These are phyloP conservation scores for Sus cebifrons DNA, from an alignment of 2,797 vertebrate species.

Conservation along the genomic window DNA sequence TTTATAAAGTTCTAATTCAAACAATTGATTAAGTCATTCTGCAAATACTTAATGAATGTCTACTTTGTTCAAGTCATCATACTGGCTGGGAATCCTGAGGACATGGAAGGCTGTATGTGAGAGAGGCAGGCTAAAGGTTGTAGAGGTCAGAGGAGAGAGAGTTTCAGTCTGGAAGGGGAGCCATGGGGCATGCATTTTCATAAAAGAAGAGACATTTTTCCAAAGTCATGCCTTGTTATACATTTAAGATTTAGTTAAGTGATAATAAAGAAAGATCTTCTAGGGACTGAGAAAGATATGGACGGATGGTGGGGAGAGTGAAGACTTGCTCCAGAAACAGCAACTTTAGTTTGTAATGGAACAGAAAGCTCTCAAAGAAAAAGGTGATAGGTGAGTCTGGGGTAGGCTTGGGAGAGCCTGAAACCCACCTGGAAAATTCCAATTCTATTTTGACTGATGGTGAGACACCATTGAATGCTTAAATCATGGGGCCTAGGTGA, in stretches of 20 bases:
- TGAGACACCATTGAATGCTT: background rate
- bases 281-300: background rate
- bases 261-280: background rate
- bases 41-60: background rate
- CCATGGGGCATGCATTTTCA: background rate
- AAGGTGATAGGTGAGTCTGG: background rate
- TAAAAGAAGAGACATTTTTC: background rate
- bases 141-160: background rate
- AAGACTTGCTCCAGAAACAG: background rate
- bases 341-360: background rate
- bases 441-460: background rate
- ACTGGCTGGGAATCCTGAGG: background rate
- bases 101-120: background rate
- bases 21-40: background rate
- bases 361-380: background rate
- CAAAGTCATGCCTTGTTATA: background rate
- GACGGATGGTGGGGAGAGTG: too few relatives aligned
- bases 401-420: background rate
- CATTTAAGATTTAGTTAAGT: background rate
- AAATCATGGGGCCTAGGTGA: background rate
- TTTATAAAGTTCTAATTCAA: constrained; percentile 44
- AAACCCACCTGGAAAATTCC: background rate
- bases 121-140: background rate
- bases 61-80: background rate
- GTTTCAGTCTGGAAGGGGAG: background rate